Conservation (phyloP, 2,797 vertebrate species). For the Alfaro cultratus region DNA sequence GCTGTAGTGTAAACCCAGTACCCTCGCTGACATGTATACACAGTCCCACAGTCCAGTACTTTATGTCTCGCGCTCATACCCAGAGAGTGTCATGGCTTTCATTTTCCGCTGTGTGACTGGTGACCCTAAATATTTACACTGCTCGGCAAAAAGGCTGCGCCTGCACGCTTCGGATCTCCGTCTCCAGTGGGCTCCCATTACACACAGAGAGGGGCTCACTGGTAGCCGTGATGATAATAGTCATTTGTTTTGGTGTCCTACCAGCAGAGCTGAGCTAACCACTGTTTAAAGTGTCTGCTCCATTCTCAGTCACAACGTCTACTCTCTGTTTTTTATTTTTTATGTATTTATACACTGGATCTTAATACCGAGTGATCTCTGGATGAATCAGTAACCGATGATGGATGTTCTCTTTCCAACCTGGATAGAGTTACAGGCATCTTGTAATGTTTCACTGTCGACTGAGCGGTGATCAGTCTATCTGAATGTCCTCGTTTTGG, state of each 20-base stretch:
- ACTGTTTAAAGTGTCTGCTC: slow-evolving; percentile 20
- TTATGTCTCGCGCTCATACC: slow-evolving; percentile 19
- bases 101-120: slow-evolving; percentile 81
- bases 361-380: slow-evolving; percentile 6
- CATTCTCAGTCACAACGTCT: slow-evolving; percentile 10
- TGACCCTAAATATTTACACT: slow-evolving; percentile 85
- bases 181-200: slow-evolving; percentile 46
- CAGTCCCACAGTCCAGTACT: not conserved
- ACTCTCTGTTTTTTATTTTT: not conserved
- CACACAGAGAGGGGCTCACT: slow-evolving; percentile 27
- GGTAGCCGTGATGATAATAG: slow-evolving; percentile 27
- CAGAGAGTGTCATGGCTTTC: slow-evolving; percentile 60
- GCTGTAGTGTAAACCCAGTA: slow-evolving; percentile 6
- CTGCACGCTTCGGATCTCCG: slow-evolving; percentile 51
- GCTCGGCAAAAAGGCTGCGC: slow-evolving; percentile 74
- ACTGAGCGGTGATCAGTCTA: not conserved
- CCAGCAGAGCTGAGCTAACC: slow-evolving; percentile 29
- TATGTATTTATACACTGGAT: slow-evolving; percentile 8
- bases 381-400: slow-evolving; percentile 20
- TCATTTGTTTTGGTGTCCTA: slow-evolving; percentile 25
- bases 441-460: slow-evolving; percentile 7
- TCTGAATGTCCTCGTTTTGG: slow-evolving; percentile 3
- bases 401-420: slow-evolving; percentile 30
- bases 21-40: slow-evolving; percentile 1
- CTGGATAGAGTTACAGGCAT: slow-evolving; percentile 20